Evolutionary conservation across 2,888 invertebrate genomes (phyloP).

Genomic region (Agrochola litura): DNA sequence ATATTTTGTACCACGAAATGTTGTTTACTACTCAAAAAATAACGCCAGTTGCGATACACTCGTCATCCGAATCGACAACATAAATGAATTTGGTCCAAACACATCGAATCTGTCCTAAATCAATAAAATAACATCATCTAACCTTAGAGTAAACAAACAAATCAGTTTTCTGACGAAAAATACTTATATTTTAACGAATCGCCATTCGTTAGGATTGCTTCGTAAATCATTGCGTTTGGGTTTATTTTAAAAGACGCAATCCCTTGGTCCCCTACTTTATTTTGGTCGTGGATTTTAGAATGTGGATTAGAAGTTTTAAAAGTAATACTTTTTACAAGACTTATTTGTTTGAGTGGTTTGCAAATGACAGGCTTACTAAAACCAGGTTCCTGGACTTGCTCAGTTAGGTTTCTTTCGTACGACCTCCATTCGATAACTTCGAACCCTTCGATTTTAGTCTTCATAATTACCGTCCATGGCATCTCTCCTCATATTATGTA

Average conservation of each 20-base stretch:
- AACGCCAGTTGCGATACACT: conserved; percentile 16
- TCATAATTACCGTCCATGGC: not conserved
- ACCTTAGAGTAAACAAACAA: conserved; percentile 58
- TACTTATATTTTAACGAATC: conserved; percentile 54
- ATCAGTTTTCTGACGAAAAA: conserved; percentile 47
- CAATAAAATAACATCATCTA: conserved; percentile 49
- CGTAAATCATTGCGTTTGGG: conserved; percentile 64
- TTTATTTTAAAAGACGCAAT: conserved; percentile 58
- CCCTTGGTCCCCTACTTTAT: conserved; percentile 52
- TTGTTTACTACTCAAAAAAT: conserved; percentile 25
- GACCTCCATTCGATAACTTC: not conserved
- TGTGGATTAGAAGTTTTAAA: conserved; percentile 30
- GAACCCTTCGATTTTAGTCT: not conserved
- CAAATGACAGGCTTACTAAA: not conserved
- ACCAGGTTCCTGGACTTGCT: not conserved
- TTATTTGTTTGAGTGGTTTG: conserved; percentile 24
- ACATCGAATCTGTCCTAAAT: conserved; percentile 42
- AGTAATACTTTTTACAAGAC: not conserved
- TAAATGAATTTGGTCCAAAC: conserved; percentile 22
- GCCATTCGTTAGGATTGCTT: conserved; percentile 58
- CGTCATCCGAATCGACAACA: conserved; percentile 15
- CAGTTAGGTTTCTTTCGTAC: not conserved
- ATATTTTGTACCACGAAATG: conserved; percentile 3
- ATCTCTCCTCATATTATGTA: accelerated
- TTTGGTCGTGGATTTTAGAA: conserved; percentile 46